Evolutionary conservation across 2,113 vertebrate genomes (phyloP), one percentile per base, ranked within the genome.

Genomic region (Pseudolaguvia tuberculata): DNA sequence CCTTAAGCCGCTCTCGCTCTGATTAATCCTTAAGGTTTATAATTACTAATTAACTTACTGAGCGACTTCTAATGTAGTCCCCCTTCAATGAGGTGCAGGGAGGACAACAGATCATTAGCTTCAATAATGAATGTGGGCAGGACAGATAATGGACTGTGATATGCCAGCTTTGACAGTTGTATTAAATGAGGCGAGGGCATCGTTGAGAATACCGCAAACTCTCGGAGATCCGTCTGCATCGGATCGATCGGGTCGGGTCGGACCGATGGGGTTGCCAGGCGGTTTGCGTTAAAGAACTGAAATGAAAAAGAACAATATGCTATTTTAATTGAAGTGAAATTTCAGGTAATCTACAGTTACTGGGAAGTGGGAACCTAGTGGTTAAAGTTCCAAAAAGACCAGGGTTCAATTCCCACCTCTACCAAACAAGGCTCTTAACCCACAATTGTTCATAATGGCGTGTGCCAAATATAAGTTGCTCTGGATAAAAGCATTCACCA

Each of bases 1-100:
- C 93, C 93, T 95, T 94, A 94, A 95, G 93, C 92, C 86, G 91
- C 88, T 91, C 92, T 78, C 50, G 42, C 92, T 91, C 90, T 90
- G 93, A 95, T 97, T 94, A 95, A 95, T 98, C 94, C 96, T 97
- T 96, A 94, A 97, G 94, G 93, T 92, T 90, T 89, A 94, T 92
- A 94, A 93, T 95, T 94, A 94, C 93, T 96, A 95, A 97, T 96
- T 96, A 95, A 96, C 94, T 96, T 93, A 92, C 91, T 92, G 92
- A 94, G 93, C 94, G 91, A 92, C 92, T 93, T 93, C 92, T 92
- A 91, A 94, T 91, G 84, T 90, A 92, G 92, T 92, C 90, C 92
- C 93, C 88, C 85, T 92, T 88, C 88, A 86, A 87, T 86, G 87
- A 92, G 93, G 93, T 90, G 89, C 90, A 83, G 81, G 82, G 90